phyloP scores from a whole-genome alignment of 2,797 vertebrate species.

The Masticophis lateralis region DNA sequence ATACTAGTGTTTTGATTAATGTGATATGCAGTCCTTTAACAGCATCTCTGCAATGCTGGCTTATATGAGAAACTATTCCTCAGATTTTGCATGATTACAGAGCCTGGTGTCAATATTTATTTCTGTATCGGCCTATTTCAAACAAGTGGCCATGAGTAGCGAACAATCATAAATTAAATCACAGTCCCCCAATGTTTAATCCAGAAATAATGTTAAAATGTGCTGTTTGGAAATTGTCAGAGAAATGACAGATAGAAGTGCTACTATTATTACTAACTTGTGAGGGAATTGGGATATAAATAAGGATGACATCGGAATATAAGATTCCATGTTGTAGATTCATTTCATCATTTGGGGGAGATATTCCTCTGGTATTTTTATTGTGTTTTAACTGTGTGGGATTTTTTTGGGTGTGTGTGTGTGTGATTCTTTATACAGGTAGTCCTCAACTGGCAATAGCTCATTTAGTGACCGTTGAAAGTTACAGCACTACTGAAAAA shows the following conservation, averaged over 20 bases:
- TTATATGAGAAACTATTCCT: neutral
- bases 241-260: neutral
- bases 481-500: neutral
- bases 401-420: neutral
- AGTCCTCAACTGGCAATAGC: neutral
- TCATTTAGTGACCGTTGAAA: neutral
- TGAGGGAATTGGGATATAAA: neutral
- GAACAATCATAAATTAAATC: neutral
- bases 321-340: neutral
- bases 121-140: neutral
- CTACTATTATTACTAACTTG: neutral
- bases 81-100: neutral
- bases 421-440: neutral
- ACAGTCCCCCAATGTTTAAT: neutral
- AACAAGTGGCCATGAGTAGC: neutral
- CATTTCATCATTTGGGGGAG: neutral
- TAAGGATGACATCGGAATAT: no score
- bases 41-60: neutral
- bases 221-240: neutral
- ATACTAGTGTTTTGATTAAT: neutral
- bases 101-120: neutral
- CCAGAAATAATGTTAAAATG: neutral
- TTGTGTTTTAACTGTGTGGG: neutral
- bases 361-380: neutral
- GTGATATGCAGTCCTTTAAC: neutral